Conservation (phyloP, 2,797 vertebrate species). For the Naso thynnoides region DNA sequence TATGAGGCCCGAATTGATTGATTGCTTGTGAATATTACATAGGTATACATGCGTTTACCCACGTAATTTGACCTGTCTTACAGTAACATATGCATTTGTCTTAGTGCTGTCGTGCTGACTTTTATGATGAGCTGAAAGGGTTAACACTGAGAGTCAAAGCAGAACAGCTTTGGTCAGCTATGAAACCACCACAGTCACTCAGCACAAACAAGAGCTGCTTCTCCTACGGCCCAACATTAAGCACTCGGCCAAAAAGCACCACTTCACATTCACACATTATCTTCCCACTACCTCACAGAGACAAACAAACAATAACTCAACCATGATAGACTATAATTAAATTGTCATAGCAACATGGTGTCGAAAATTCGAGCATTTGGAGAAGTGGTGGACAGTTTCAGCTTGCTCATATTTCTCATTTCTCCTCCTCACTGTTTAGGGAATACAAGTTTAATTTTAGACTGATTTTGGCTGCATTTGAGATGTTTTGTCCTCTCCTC, state of each 20-base stretch:
- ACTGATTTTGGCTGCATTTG: constrained; percentile 42
- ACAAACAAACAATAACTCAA: constrained; percentile 64
- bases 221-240: constrained; percentile 49
- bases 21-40: constrained; percentile 1
- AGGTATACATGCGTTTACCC: neutral
- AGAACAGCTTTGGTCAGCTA: constrained; percentile 47
- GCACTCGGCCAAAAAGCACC: constrained; percentile 61
- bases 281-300: constrained; percentile 61
- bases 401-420: constrained; percentile 57
- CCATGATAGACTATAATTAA: constrained; percentile 68
- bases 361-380: constrained; percentile 51
- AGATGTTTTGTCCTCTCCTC: constrained; percentile 15
- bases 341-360: constrained; percentile 77
- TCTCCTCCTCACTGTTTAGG: constrained; percentile 45
- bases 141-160: constrained; percentile 72
- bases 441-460: constrained; percentile 56
- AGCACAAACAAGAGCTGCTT: constrained; percentile 54
- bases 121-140: constrained; percentile 37
- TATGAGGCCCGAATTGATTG: neutral
- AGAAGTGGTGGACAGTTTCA: constrained; percentile 62
- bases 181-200: constrained; percentile 63
- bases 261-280: constrained; percentile 70
- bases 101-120: neutral
- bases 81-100: constrained; percentile 1
- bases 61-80: neutral